These are phyloP conservation scores for Chrosomus eos DNA, from an alignment of 2,797 vertebrate genomes.

Conservation along the genomic window DNA sequence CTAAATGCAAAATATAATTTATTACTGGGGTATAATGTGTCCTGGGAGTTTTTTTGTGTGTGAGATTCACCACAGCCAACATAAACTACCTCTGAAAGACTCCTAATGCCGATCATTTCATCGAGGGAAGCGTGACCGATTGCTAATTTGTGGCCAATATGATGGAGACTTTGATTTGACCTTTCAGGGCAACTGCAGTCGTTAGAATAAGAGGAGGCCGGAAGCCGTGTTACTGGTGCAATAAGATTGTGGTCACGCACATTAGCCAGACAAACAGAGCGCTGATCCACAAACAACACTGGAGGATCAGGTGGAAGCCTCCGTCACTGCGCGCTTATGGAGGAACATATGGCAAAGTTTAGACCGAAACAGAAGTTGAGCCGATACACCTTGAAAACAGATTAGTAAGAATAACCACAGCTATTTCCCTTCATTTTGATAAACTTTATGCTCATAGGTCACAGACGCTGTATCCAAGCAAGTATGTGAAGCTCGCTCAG, in stretches of 20 bases:
- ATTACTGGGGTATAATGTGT: neutral
- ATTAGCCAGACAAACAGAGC: slow-evolving; percentile 29
- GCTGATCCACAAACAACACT: slow-evolving; percentile 41
- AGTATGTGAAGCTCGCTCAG: slow-evolving; percentile 1
- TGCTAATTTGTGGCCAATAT: slow-evolving; percentile 11
- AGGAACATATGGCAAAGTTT: slow-evolving; percentile 36
- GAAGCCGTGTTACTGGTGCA: neutral
- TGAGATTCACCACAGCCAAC: neutral
- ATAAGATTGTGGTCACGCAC: neutral
- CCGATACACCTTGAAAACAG: slow-evolving; percentile 40
- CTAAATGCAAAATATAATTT: neutral
- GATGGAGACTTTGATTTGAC: slow-evolving; percentile 19
- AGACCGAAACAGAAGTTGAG: slow-evolving; percentile 25
- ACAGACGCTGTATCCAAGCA: neutral
- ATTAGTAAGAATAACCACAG: slow-evolving; percentile 46
- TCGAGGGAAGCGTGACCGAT: neutral
- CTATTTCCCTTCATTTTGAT: slow-evolving; percentile 56
- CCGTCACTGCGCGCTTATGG: slow-evolving; percentile 38
- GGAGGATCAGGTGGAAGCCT: slow-evolving; percentile 35
- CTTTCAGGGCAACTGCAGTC: neutral
- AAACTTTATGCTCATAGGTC: slow-evolving; percentile 50
- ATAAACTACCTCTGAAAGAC: neutral
- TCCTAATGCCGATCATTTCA: neutral
- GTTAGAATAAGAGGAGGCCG: slow-evolving; percentile 1
- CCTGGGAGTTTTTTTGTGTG: neutral